Conservation (phyloP, 1,140 invertebrate species). For the Drosophila pandora region DNA sequence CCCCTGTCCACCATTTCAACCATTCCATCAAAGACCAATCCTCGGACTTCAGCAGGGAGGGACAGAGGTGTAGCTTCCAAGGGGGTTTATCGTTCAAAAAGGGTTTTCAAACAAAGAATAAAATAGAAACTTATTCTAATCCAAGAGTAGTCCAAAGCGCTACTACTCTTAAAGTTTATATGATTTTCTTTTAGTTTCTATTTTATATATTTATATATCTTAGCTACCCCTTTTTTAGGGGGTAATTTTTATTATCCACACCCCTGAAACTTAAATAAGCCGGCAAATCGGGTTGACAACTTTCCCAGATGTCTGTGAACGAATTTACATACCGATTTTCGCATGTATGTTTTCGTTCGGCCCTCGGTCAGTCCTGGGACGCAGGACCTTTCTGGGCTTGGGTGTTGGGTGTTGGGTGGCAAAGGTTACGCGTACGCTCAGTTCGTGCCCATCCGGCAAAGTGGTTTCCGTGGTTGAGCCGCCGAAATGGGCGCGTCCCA, state of each 20-base stretch:
- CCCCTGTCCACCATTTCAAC: slow-evolving; percentile 68
- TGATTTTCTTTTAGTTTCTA: background rate
- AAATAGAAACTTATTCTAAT: too few relatives aligned
- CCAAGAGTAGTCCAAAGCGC: too few relatives aligned
- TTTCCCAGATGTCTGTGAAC: slow-evolving; percentile 39
- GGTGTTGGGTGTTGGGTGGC: slow-evolving; percentile 15
- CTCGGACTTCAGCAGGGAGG: slow-evolving; percentile 19
- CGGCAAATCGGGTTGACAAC: slow-evolving; percentile 55
- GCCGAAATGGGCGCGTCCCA: slow-evolving; percentile 36
- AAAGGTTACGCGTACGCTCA: slow-evolving; percentile 75
- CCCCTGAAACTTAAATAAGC: slow-evolving; percentile 18
- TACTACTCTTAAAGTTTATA: too few relatives aligned
- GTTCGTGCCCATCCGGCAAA: slow-evolving; percentile 59
- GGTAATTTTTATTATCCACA: too few relatives aligned
- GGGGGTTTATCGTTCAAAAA: background rate
- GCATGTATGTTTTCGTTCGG: slow-evolving; percentile 4
- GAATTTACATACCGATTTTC: slow-evolving; percentile 28
- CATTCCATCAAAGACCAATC: slow-evolving; percentile 60
- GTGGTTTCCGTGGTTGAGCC: slow-evolving; percentile 36
- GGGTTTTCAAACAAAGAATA: too few relatives aligned
- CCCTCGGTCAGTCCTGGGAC: slow-evolving; percentile 9
- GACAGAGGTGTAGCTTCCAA: background rate
- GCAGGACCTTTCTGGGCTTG: background rate
- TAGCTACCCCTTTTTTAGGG: background rate
- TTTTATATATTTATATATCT: too few relatives aligned